Evolutionary conservation across 2,797 vertebrate species (phyloP), one percentile per base, ranked within the genome.

Genomic region (Salarias fasciatus): DNA sequence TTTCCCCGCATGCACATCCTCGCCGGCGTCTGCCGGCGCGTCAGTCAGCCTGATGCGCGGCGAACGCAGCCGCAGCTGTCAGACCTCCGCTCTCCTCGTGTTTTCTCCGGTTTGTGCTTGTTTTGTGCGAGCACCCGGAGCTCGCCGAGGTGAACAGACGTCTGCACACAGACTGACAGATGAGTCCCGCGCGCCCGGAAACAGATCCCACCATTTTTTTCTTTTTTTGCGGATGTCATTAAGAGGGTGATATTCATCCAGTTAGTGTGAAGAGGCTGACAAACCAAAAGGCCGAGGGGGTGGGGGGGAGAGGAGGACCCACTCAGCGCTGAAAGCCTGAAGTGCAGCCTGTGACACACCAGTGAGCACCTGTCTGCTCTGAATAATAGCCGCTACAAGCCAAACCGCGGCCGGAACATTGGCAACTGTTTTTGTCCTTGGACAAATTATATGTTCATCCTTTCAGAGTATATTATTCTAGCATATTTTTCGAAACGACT

Each of bases 181-280:
- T 72, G 74, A 75, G 59, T 53, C 43, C 53, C 60, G 8, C 5
- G 45, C 29, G 43, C 41, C 33, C 30, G 59, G 52, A 48, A 60
- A 61, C 63, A 28, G 44, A 70, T 72, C 55, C 63, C 57, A 43
- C 67, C n/a, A n/a, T n/a, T n/a, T n/a, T n/a, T n/a, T n/a, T n/a
- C n/a, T n/a, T n/a, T 80, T 77, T 75, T 24, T 63, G 58, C 56
- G 71, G 59, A 75, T 67, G 73, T 71, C 77, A 80, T 82, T 80
- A 79, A 65, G 50, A 68, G 61, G 40, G 66, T 75, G 71, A 85
- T 76, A 83, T 79, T 80, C 78, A 85, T 80, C 66, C 59, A 61
- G 60, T 76, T 84, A 69, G 63, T 49, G 60, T 69, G 64, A 60
- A 61, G 77, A 74, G 63, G 50, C 53, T 65, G 79, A 78, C 67